Percentiles rank a stretch among this genome's conserved stretches.
phyloP scores from a whole-genome alignment of 2,113 vertebrate genomes.

The Sphaerodactylus townsendi region DNA sequence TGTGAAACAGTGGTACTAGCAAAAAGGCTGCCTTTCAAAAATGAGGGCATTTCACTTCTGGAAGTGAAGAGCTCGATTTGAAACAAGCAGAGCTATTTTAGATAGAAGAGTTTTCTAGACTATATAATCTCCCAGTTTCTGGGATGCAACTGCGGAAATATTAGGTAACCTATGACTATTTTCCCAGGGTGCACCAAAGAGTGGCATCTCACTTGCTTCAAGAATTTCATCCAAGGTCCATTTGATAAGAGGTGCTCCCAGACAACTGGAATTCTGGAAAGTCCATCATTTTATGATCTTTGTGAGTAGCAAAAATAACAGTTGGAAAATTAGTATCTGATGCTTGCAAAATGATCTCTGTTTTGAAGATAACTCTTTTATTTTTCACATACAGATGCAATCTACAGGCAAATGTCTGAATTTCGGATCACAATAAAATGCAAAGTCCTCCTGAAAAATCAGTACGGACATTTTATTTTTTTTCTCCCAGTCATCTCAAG shows the following conservation, averaged over 20 bases:
- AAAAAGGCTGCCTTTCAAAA: neutral
- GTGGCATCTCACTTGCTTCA: too few relatives aligned
- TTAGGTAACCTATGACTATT: too few relatives aligned
- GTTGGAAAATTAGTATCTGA: neutral
- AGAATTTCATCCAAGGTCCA: neutral
- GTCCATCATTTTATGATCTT: neutral
- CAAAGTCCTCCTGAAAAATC: neutral
- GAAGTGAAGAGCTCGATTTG: neutral
- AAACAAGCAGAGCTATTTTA: neutral
- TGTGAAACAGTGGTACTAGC: neutral
- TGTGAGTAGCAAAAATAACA: neutral
- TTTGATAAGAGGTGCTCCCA: neutral
- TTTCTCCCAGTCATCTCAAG: too few relatives aligned
- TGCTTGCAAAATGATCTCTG: neutral
- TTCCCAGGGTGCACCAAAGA: too few relatives aligned
- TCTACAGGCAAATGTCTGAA: neutral
- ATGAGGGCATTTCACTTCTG: neutral
- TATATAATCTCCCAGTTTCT: too few relatives aligned
- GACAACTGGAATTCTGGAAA: neutral
- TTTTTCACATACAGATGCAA: neutral
- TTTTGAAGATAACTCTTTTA: neutral
- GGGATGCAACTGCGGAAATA: too few relatives aligned
- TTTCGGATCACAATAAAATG: neutral
- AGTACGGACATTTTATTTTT: neutral
- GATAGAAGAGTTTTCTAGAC: too few relatives aligned